Evolutionary conservation across 2,113 vertebrate species (phyloP).

Genomic region (Scomber japonicus): DNA sequence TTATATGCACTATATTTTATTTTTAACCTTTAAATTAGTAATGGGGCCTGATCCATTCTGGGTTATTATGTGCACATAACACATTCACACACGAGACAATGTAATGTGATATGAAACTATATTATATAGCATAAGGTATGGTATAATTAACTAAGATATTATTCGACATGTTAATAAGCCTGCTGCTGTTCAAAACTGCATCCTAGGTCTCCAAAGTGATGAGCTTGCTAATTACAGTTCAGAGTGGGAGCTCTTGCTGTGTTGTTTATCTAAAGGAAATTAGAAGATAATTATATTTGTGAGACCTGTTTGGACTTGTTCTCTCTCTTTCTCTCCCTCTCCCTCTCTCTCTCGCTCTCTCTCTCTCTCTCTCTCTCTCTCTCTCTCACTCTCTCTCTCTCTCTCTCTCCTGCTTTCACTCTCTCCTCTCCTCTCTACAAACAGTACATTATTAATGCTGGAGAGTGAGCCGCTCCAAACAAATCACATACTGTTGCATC

Average conservation of each 20-base stretch:
- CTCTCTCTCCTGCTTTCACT: conserved; percentile 10
- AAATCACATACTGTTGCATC: conserved; percentile 66
- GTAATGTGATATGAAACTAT: too few relatives aligned
- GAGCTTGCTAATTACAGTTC: conserved; percentile 57
- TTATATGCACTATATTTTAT: background rate
- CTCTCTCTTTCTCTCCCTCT: background rate
- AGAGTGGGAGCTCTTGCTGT: conserved; percentile 46
- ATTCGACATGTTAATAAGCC: background rate
- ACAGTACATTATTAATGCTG: conserved; percentile 68
- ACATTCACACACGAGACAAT: background rate
- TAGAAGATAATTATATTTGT: conserved; percentile 70
- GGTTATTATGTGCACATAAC: background rate
- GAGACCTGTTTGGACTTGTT: conserved; percentile 62
- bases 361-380: conserved; percentile 30
- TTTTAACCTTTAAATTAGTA: background rate
- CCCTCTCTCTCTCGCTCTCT: background rate
- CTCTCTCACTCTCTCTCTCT: conserved; percentile 11
- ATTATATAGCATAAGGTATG: too few relatives aligned
- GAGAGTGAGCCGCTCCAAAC: conserved; percentile 62
- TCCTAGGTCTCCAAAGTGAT: conserved; percentile 35
- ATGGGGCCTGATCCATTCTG: background rate
- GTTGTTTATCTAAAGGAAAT: conserved; percentile 70
- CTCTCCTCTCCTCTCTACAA: conserved; percentile 34
- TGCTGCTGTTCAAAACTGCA: background rate
- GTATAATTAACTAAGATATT: conserved; percentile 15